phyloP scores from a whole-genome alignment of 2,888 invertebrate genomes.

The Thecophora atra region DNA sequence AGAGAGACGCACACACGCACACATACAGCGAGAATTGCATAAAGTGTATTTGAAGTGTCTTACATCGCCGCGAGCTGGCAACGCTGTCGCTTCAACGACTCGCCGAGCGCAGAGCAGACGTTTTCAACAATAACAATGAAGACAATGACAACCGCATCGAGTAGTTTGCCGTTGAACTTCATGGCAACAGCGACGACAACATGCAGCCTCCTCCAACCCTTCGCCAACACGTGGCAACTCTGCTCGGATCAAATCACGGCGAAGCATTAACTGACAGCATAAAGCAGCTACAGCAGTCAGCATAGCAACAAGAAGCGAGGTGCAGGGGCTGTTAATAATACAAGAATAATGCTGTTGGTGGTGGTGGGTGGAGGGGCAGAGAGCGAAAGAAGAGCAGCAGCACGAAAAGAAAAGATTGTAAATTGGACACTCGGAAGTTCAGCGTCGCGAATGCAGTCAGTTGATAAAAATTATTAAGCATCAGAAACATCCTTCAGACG shows the following conservation, averaged over 20 bases:
- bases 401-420: not conserved
- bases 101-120: not conserved
- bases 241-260: not conserved
- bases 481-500: too few species aligned
- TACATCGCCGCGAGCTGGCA: not conserved
- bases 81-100: not conserved
- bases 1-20: too few species aligned
- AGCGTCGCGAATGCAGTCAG: not conserved
- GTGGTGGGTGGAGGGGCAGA: not conserved
- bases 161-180: not conserved
- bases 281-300: not conserved
- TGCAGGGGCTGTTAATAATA: too few species aligned
- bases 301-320: not conserved
- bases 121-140: slow-evolving; percentile 3
- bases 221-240: not conserved
- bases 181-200: not conserved
- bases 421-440: not conserved
- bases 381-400: not conserved
- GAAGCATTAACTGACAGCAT: not conserved
- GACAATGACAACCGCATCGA: slow-evolving; percentile 10
- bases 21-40: not conserved
- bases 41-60: not conserved
- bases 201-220: not conserved
- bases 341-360: not conserved
- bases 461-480: too few species aligned